Evolutionary conservation across 2,797 vertebrate species (phyloP).

Genomic region (Pseudochromis fuscus): DNA sequence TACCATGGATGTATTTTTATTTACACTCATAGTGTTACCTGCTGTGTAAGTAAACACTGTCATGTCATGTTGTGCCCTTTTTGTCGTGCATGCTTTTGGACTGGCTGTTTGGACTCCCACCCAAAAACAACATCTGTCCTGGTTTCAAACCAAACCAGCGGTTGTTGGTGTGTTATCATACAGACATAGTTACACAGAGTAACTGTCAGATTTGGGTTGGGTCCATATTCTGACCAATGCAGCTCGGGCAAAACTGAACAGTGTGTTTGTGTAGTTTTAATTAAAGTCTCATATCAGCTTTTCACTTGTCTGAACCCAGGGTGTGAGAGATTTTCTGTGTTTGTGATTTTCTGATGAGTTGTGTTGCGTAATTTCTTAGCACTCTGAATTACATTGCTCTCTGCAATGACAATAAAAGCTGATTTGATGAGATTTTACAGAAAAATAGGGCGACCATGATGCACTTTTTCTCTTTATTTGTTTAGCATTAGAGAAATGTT

Average conservation of each 20-base stretch:
- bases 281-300: no score
- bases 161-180: slow-evolving; percentile 3
- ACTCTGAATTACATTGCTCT: no score
- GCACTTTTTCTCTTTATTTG: neutral
- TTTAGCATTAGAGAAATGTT: neutral
- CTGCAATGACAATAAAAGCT: no score
- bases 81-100: neutral
- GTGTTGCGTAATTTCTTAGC: no score
- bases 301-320: no score
- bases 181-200: slow-evolving; percentile 34
- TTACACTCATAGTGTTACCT: neutral
- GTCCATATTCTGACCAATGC: slow-evolving; percentile 19
- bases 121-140: neutral
- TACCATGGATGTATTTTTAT: slow-evolving; percentile 1
- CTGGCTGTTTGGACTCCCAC: neutral
- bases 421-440: slow-evolving; percentile 16
- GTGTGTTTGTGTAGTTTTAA: no score
- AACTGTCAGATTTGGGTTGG: slow-evolving; percentile 30
- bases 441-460: neutral
- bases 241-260: no score
- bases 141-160: neutral
- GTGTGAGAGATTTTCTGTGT: no score
- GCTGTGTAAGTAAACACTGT: slow-evolving; percentile 3
- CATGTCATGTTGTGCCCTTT: neutral
- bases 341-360: no score